Percentiles rank a stretch among this genome's conserved stretches.
phyloP scores from a whole-genome alignment of 2,888 invertebrate genomes.

The Norana najaformis region DNA sequence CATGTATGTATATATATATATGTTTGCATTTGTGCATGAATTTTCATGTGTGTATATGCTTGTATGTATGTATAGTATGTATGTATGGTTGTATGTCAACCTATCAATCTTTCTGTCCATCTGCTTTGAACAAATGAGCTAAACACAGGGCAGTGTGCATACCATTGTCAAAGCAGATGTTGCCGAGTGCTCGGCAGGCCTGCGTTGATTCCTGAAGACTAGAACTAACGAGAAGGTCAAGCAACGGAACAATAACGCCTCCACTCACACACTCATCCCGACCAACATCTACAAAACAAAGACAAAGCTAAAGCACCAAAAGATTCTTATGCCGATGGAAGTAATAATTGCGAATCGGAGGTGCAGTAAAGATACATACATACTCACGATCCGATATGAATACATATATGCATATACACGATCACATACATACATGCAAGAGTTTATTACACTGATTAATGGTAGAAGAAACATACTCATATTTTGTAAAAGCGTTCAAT shows the following conservation, averaged over 20 bases:
- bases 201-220: constrained; percentile 69
- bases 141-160: constrained; percentile 42
- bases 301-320: not conserved
- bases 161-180: constrained; percentile 86
- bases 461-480: too few relatives aligned
- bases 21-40: not conserved
- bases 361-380: too few relatives aligned
- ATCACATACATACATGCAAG: too few relatives aligned
- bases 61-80: not conserved
- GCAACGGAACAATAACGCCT: constrained; percentile 55
- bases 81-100: too few relatives aligned
- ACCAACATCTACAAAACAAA: constrained; percentile 67
- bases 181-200: constrained; percentile 80
- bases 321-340: too few relatives aligned
- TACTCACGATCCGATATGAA: too few relatives aligned
- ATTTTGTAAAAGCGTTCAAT: too few relatives aligned
- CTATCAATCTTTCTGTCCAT: not conserved
- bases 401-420: too few relatives aligned
- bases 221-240: constrained; percentile 51
- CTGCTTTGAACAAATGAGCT: not conserved
- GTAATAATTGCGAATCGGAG: too few relatives aligned
- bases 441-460: too few relatives aligned
- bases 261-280: constrained; percentile 69
- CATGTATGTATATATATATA: too few relatives aligned
- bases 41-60: not conserved